phyloP scores from a whole-genome alignment of 2,797 vertebrate species.

The Gymnothorax reevesii region DNA sequence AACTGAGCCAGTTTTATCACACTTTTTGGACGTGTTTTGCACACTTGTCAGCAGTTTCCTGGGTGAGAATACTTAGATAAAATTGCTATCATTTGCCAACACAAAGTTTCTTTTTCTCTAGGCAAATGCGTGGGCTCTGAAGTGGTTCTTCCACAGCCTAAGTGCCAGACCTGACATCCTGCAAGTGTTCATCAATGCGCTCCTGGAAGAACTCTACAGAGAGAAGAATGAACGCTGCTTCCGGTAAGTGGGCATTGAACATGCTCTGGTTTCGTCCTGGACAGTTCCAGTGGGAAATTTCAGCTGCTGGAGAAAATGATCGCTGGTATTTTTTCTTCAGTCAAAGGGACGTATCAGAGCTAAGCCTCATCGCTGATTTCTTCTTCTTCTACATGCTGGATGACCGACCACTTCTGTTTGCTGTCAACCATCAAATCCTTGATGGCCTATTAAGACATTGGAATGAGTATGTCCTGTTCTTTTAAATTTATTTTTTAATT shows the following conservation, averaged over 20 bases:
- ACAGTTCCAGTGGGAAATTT: neutral
- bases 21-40: too few species aligned
- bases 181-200: slow-evolving; percentile 9
- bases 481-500: neutral
- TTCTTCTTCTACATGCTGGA: slow-evolving; percentile 21
- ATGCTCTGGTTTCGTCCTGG: neutral
- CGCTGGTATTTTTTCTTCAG: neutral
- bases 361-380: slow-evolving; percentile 22
- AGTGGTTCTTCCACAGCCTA: slow-evolving; percentile 59
- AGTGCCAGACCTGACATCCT: slow-evolving; percentile 18
- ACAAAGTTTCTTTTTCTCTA: slow-evolving; percentile 39
- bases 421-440: slow-evolving; percentile 4
- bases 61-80: too few species aligned
- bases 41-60: too few species aligned
- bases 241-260: slow-evolving; percentile 1
- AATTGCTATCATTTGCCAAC: too few species aligned
- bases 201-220: slow-evolving; percentile 28
- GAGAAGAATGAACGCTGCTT: neutral
- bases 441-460: slow-evolving; percentile 21
- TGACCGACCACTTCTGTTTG: neutral
- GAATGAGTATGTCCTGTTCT: slow-evolving; percentile 20
- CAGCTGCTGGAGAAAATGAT: neutral
- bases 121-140: slow-evolving; percentile 67
- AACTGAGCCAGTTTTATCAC: too few species aligned
- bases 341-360: neutral